Percentiles rank a stretch among this genome's conserved stretches.
Evolutionary conservation across 2,113 vertebrate species (phyloP).

Genomic region (Phyllostomus hastatus): DNA sequence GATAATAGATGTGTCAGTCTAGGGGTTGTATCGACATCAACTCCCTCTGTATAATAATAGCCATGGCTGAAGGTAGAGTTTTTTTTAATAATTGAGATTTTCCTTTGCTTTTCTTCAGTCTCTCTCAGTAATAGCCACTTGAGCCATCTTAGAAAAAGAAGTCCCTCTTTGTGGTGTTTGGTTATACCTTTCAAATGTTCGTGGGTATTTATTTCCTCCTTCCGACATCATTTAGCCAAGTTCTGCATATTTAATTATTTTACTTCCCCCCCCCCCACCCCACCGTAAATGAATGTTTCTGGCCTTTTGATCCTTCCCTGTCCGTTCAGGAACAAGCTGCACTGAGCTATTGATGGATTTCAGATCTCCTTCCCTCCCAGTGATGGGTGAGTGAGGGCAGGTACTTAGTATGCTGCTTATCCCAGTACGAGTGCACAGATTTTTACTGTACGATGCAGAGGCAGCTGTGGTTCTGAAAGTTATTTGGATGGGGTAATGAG

Average conservation of each 20-base stretch:
- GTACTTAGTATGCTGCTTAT: background rate
- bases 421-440: constrained; percentile 18
- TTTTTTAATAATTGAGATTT: background rate
- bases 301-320: constrained; percentile 36
- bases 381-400: background rate
- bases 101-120: constrained; percentile 42
- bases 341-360: constrained; percentile 36
- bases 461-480: constrained; percentile 66
- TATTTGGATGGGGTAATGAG: constrained; percentile 52
- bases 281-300: constrained; percentile 61
- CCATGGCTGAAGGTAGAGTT: background rate
- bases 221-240: constrained; percentile 46
- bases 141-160: constrained; percentile 36
- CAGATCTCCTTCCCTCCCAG: background rate
- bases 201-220: background rate
- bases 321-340: constrained; percentile 23
- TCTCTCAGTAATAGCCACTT: constrained; percentile 24
- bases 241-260: constrained; percentile 59
- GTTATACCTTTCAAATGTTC: constrained; percentile 50
- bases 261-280: constrained; percentile 30
- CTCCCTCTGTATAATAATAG: background rate
- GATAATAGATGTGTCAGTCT: background rate
- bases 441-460: constrained; percentile 45
- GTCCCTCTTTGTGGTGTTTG: constrained; percentile 35
- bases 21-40: background rate